Conservation (phyloP, 2,888 invertebrate genomes). For the Leptopterna dolabrata region DNA sequence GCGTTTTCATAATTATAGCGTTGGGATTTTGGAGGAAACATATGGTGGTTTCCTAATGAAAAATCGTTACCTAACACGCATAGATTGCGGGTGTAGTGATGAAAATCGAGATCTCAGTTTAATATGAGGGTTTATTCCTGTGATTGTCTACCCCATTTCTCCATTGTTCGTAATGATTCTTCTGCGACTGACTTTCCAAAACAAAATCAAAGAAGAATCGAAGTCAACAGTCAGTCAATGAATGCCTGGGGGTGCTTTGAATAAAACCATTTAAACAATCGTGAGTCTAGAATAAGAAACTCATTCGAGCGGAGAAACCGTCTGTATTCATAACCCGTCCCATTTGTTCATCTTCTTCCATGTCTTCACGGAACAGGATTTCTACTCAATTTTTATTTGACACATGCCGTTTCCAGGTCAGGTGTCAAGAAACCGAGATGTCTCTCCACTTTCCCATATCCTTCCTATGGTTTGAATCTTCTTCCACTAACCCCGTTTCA, state of each 20-base stretch:
- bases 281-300: neutral
- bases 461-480: neutral
- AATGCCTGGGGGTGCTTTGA: neutral
- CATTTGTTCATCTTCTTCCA: neutral
- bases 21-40: too few relatives aligned
- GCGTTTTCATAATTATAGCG: too few relatives aligned
- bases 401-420: neutral
- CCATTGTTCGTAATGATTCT: neutral
- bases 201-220: neutral
- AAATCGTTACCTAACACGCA: too few relatives aligned
- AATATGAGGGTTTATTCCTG: too few relatives aligned
- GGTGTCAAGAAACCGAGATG: neutral
- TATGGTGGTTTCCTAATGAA: too few relatives aligned
- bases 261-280: neutral
- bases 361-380: neutral
- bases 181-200: neutral
- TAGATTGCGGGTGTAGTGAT: too few relatives aligned
- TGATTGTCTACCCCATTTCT: neutral
- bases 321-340: neutral
- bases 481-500: neutral
- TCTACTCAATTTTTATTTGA: neutral
- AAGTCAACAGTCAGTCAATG: conserved; percentile 3
- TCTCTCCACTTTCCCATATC: neutral
- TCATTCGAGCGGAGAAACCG: neutral
- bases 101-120: too few relatives aligned